These are phyloP conservation scores for Enteromius unitaeniatus DNA, from an alignment of 2,797 vertebrate species.

Conservation along the genomic window DNA sequence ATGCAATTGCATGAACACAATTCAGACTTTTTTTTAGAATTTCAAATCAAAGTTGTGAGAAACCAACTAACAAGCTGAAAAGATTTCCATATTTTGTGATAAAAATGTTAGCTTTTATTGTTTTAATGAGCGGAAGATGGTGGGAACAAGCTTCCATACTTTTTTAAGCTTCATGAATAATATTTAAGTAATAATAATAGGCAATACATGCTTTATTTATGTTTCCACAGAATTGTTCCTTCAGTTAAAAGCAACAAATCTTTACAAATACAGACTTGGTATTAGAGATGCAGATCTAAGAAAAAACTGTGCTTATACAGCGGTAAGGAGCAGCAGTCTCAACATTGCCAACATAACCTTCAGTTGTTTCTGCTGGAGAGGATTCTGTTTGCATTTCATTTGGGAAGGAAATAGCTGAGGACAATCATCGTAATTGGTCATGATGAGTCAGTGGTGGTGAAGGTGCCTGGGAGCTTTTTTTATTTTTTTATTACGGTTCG, in stretches of 20 bases:
- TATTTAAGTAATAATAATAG: background rate
- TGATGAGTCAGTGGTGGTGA: conserved; percentile 37
- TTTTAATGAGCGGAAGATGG: background rate
- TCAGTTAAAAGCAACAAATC: background rate
- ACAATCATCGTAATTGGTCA: conserved; percentile 36
- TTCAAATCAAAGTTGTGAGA: too few species aligned
- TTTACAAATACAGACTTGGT: background rate
- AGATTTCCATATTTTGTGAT: background rate
- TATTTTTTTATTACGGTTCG: background rate
- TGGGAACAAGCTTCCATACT: background rate
- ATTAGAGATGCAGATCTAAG: background rate
- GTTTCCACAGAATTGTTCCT: background rate
- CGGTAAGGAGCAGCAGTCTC: conserved; percentile 17
- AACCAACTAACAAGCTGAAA: too few species aligned
- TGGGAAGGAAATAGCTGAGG: conserved; percentile 55
- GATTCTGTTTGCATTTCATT: conserved; percentile 44
- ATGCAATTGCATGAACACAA: too few species aligned
- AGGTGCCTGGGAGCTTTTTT: conserved; percentile 20
- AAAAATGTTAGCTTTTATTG: background rate
- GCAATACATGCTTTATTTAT: background rate
- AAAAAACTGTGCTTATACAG: background rate
- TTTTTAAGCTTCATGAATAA: background rate
- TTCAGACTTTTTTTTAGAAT: too few species aligned
- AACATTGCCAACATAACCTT: conserved; percentile 22
- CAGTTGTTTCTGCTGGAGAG: conserved; percentile 44